These are phyloP conservation scores for Coturnix japonica DNA, from an alignment of 2,113 vertebrate genomes.

Conservation along the genomic window DNA sequence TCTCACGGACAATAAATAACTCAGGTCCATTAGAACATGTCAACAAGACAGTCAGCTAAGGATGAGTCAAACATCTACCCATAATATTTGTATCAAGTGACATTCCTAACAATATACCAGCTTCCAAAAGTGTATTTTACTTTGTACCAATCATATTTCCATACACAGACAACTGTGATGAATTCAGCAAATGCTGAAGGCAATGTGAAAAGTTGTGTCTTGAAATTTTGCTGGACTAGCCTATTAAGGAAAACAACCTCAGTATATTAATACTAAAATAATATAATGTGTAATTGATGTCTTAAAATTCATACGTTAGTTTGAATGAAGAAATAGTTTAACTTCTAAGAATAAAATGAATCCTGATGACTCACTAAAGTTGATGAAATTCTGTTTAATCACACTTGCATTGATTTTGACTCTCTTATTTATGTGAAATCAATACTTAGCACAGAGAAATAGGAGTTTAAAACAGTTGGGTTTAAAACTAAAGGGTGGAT, in stretches of 20 bases:
- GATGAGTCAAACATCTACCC: conserved; percentile 15
- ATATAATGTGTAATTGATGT: background rate
- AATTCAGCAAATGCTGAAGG: background rate
- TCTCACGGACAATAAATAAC: conserved; percentile 28
- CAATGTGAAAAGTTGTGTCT: background rate
- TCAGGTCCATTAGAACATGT: conserved; percentile 16
- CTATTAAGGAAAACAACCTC: background rate
- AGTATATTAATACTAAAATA: background rate
- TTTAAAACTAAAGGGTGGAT: background rate
- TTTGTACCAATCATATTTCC: background rate
- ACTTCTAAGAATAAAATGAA: background rate
- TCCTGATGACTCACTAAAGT: background rate
- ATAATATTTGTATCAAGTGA: background rate
- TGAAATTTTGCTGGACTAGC: background rate
- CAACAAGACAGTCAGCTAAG: background rate
- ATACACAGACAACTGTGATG: background rate
- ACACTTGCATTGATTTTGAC: background rate
- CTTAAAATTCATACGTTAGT: background rate
- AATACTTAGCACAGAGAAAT: background rate
- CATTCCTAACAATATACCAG: background rate
- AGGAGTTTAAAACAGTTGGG: background rate
- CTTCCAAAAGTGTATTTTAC: background rate
- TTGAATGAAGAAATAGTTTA: background rate
- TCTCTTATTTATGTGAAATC: background rate
- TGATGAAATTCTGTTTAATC: background rate